These are phyloP conservation scores for Lepidurus packardi DNA, from an alignment of 1,140 invertebrate genomes.

Conservation along the genomic window DNA sequence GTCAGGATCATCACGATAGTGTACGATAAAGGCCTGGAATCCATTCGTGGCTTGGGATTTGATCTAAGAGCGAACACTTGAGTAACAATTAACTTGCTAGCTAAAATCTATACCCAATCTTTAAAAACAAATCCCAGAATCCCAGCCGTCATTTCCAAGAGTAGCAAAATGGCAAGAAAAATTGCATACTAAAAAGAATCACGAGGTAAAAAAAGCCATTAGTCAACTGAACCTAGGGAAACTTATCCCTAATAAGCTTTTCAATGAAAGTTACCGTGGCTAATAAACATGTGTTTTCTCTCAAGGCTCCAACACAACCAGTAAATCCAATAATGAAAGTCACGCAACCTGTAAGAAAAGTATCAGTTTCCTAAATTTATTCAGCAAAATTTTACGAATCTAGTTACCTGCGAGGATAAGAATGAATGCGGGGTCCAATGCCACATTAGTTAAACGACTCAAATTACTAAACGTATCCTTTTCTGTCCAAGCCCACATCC, in stretches of 20 bases:
- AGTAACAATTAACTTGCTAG: neutral
- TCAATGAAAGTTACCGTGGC: conserved; percentile 63
- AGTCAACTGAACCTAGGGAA: neutral
- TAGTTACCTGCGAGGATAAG: conserved; percentile 76
- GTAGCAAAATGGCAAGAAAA: conserved; percentile 77
- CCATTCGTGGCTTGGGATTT: conserved; percentile 85
- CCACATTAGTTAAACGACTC: conserved; percentile 75
- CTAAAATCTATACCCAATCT: conserved; percentile 68
- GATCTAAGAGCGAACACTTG: conserved; percentile 54
- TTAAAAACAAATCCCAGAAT: conserved; percentile 92
- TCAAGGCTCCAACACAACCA: conserved; percentile 91
- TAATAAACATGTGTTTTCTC: conserved; percentile 79
- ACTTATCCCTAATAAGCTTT: too few relatives aligned
- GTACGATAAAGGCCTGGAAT: conserved; percentile 87
- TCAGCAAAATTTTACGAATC: conserved; percentile 40
- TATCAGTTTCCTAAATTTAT: neutral
- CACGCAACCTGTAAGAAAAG: conserved; percentile 59
- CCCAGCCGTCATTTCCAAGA: conserved; percentile 83
- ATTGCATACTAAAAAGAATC: conserved; percentile 80
- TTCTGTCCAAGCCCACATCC: conserved; percentile 94
- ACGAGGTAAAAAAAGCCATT: conserved; percentile 4
- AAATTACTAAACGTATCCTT: conserved; percentile 94
- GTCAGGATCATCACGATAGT: conserved; percentile 95
- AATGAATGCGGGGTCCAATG: conserved; percentile 91
- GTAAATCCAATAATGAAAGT: conserved; percentile 94